Percentiles rank a stretch among this genome's conserved stretches.
Conservation (phyloP, 1,140 invertebrate species). For the Hyposmocoma kahamanoa region DNA sequence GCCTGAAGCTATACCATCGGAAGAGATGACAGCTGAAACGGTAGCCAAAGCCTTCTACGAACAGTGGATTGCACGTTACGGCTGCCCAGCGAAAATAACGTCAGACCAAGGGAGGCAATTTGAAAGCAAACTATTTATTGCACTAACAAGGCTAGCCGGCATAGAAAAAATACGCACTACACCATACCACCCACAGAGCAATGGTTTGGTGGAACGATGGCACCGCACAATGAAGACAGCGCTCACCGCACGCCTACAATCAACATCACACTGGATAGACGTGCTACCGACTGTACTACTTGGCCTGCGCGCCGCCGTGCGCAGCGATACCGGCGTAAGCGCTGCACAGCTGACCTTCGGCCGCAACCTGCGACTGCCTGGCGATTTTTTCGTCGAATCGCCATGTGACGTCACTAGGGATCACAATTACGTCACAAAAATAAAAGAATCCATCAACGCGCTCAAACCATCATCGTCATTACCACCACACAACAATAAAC, state of each 20-base stretch:
- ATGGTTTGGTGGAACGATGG: constrained; percentile 29
- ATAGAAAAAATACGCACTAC: background rate
- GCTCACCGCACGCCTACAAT: constrained; percentile 13
- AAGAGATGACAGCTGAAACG: constrained; percentile 29
- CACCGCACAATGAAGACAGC: constrained; percentile 52
- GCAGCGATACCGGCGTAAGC: constrained; percentile 21
- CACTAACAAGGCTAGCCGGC: background rate
- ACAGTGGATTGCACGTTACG: constrained; percentile 29
- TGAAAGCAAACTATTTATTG: constrained; percentile 16
- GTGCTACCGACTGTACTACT: constrained; percentile 38
- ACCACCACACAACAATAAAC: background rate
- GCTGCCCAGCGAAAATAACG: constrained; percentile 22
- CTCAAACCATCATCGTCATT: background rate
- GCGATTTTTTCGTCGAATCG: constrained; percentile 7
- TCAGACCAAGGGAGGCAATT: constrained; percentile 31
- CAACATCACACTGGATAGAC: constrained; percentile 27
- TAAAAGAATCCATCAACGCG: no score
- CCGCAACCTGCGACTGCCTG: constrained; percentile 9
- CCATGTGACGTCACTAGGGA: no score
- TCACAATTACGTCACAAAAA: no score
- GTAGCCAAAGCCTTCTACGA: constrained; percentile 24
- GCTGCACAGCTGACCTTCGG: constrained; percentile 34
- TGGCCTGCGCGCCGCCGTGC: constrained; percentile 24
- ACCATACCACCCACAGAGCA: background rate
- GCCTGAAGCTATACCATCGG: constrained; percentile 38